A percentile compares a stretch with the other conserved stretches of the same genome.
Evolutionary conservation across 2,113 vertebrate species (phyloP).

Genomic region (Gobiocypris rarus): DNA sequence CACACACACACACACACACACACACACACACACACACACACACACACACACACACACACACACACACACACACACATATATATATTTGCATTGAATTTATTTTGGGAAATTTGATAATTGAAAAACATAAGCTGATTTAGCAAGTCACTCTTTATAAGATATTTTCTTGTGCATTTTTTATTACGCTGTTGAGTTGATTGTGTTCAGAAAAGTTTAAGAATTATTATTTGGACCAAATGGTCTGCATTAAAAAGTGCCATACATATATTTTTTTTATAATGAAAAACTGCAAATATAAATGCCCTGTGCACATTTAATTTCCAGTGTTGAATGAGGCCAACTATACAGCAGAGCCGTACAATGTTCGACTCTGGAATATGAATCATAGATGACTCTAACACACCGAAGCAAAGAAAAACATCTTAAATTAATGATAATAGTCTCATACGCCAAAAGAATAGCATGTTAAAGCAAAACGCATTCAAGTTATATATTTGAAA

Average conservation of each 20-base stretch:
- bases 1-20: no score
- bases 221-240: not conserved
- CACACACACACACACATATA: no score
- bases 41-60: no score
- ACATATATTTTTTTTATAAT: not conserved
- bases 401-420: constrained; percentile 19
- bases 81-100: not conserved
- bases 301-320: not conserved
- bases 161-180: not conserved
- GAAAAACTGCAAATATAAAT: not conserved
- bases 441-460: not conserved
- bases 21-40: no score
- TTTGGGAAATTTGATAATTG: not conserved
- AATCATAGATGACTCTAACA: not conserved
- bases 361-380: not conserved
- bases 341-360: not conserved
- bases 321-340: constrained; percentile 1
- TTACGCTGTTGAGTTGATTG: not conserved
- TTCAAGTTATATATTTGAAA: not conserved
- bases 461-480: constrained; percentile 6
- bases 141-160: not conserved
- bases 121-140: not conserved
- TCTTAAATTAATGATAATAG: constrained; percentile 35
- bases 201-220: not conserved
- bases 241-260: not conserved